These are phyloP conservation scores for Lasiurus borealis DNA, from an alignment of 2,113 vertebrate genomes.

Conservation along the genomic window DNA sequence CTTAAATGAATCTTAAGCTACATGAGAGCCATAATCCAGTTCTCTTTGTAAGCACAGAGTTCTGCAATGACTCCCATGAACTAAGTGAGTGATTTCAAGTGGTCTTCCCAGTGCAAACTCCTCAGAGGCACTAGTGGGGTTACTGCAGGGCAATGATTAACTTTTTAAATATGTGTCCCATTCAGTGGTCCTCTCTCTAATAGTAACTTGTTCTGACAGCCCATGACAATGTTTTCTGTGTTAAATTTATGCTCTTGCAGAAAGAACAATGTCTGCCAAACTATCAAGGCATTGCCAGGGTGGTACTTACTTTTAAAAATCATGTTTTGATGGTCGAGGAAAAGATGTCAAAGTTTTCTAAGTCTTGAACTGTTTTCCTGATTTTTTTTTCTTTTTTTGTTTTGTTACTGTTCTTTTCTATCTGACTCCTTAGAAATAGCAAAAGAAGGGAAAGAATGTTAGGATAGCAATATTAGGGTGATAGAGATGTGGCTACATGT, in stretches of 20 bases:
- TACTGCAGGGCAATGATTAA: not conserved
- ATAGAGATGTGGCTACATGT: conserved; percentile 55
- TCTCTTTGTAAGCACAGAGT: not conserved
- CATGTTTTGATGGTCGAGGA: conserved; percentile 33
- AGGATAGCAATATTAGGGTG: conserved; percentile 70
- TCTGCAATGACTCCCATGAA: not conserved
- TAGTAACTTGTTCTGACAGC: not conserved
- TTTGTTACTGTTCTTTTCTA: conserved; percentile 39
- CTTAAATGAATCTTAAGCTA: not conserved
- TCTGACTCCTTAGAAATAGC: conserved; percentile 50
- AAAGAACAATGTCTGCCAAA: not conserved
- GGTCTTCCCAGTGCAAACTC: not conserved
- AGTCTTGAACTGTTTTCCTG: conserved; percentile 57
- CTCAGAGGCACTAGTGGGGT: too few relatives aligned
- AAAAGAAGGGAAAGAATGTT: conserved; percentile 68
- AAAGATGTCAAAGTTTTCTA: conserved; percentile 66
- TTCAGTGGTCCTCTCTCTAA: not conserved
- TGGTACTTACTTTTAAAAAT: conserved; percentile 58
- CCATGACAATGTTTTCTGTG: not conserved
- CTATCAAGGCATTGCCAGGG: not conserved
- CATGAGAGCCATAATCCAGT: not conserved
- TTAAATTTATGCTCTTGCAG: not conserved
- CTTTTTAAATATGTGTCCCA: not conserved
- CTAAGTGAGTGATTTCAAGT: not conserved
- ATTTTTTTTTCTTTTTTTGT: conserved; percentile 62